Evolutionary conservation across 2,113 vertebrate species (phyloP), one percentile per base, ranked within the genome.

Genomic region (Jaculus jaculus): DNA sequence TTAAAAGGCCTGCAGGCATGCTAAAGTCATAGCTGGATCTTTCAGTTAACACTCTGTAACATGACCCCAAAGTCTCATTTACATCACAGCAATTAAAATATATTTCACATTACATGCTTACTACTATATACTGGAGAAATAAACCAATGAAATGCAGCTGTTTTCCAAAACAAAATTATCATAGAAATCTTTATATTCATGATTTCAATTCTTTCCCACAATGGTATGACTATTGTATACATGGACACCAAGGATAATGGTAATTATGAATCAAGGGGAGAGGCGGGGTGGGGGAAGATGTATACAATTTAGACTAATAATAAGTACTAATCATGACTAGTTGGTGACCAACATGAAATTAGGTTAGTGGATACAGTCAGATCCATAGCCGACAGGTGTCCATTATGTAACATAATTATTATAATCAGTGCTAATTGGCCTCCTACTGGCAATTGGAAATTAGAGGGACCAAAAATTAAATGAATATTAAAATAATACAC

Each of bases 41-140:
- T 98, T 97, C 96, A 97, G 96, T 95, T 97, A 97, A 96, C 93
- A 84, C 90, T 97, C 91, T 83, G 72, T 96, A 97, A 96, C 94
- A 63, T 97, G 96, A 97, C 96, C 94, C 97, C 92, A 94, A 98
- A 97, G 95, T 72, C 96, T 97, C 87, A 26, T 98, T 98, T 98
- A 93, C 85, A 95, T 97, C 95, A 97, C 96, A 87, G 68, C 97
- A 97, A 97, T 98, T 98, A 97, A 98, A 98, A 97, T 95, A 94
- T 78, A 96, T 96, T 87, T 72, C 74, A 58, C 61, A 26, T 91
- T 96, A 93, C 94, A 83, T 94, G 83, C 94, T 90, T 95, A 71
- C 94, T 75, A 77, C 87, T 85, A 0, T 47, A 30, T 71, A 78
- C 85, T 28, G 61, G 54, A 90, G 84, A 90, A 93, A 78, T 20